Base-by-base conservation (phyloP, 2,113 vertebrate species). In the Polypterus senegalus region DNA sequence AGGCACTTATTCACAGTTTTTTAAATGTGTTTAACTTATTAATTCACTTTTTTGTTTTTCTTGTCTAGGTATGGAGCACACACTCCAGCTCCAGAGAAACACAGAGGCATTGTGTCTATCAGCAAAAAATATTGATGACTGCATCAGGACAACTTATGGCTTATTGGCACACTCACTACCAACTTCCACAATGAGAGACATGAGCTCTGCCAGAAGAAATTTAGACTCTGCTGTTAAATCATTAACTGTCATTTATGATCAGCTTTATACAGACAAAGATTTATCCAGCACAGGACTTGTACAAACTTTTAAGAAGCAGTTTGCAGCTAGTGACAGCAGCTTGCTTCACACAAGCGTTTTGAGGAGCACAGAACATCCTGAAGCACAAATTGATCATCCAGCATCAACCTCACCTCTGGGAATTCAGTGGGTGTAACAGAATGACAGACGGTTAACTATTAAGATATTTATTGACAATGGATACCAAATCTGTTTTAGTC, bases 391-490 rank as follows among this genome's bases (percentile, higher is more conserved):
- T 27, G 27, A 27, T 27, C 27, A 27, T 49, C 8, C 67, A 49
- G 54, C 49, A 48, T 63, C 65, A 9, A 44, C 57, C 63, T 62
- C 63, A 10, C 68, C 77, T 47, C 57, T 60, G 47, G 80, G 74
- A 63, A 72, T 80, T 56, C 82, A 82, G 47, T 97, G 93, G 92
- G 89, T 96, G 5, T 97, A 79, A 88, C 27, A 27, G 27, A 27
- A 27, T 27, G 2, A 27, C 27, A 27, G 27, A 27, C 27, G 27
- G 27, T 27, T 27, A 27, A 27, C 27, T 27, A 27, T 27, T 27
- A 27, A 27, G 27, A 27, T 27, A 27, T 27, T 27, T 27, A 27
- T 1, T 27, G 27, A 27, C 27, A 27, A 27, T 27, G 27, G 27
- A 27, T 27, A 27, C 27, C 27, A 27, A 27, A 27, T 27, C 27